Conservation (phyloP, 1,140 invertebrate genomes). For the Battus philenor region DNA sequence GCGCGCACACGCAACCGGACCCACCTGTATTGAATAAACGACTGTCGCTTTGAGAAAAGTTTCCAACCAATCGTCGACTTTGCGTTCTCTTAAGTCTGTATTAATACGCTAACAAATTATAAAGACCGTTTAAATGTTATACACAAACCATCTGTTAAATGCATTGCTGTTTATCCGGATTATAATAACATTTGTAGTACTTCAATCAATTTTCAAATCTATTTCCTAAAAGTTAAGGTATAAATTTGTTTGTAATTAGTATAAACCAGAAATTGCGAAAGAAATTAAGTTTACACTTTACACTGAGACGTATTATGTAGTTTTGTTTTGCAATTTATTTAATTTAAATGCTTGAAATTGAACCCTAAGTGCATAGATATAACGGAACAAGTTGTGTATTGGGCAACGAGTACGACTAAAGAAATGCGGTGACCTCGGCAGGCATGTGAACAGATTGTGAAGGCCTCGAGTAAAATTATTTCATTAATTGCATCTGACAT, state of each 20-base stretch:
- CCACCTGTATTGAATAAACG: constrained; percentile 31
- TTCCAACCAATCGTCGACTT: constrained; percentile 33
- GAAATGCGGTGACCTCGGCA: constrained; percentile 55
- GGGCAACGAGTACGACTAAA: constrained; percentile 44
- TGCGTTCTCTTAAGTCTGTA: constrained; percentile 50
- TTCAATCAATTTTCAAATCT: too few species aligned
- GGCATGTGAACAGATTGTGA: constrained; percentile 31
- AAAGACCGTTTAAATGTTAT: constrained; percentile 29
- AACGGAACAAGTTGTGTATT: constrained; percentile 20
- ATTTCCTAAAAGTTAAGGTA: constrained; percentile 13
- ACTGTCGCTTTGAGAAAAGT: constrained; percentile 28
- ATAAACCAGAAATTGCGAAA: constrained; percentile 19
- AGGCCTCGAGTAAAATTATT: neutral
- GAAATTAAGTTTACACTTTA: constrained; percentile 26
- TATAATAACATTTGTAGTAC: too few species aligned
- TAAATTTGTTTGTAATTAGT: constrained; percentile 19
- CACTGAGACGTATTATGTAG: constrained; percentile 21
- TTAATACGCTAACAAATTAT: constrained; percentile 44
- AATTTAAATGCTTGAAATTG: constrained; percentile 20
- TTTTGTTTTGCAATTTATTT: constrained; percentile 29
- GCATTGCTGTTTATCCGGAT: constrained; percentile 30
- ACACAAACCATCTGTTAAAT: constrained; percentile 23
- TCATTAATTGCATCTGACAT: too few species aligned
- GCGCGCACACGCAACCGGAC: constrained; percentile 32
- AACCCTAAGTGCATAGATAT: constrained; percentile 10